phyloP scores from a whole-genome alignment of 2,888 invertebrate species.

The Leucozona laternaria region DNA sequence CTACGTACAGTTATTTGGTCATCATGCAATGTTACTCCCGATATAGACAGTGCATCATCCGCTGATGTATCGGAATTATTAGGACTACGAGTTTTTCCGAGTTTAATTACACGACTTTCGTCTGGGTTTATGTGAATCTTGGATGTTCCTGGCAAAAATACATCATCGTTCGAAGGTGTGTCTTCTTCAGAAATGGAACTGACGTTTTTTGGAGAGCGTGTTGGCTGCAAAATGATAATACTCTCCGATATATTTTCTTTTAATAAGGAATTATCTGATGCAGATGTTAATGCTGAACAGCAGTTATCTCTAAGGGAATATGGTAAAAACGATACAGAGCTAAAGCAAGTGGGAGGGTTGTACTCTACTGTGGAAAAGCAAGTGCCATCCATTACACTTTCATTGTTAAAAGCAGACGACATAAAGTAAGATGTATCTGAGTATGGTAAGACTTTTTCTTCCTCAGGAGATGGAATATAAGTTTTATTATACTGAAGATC shows the following conservation, averaged over 20 bases:
- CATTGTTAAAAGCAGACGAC: constrained; percentile 81
- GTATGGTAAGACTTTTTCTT: constrained; percentile 83
- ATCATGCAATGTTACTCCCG: constrained; percentile 84
- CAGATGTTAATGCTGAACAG: constrained; percentile 80
- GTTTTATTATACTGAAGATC: constrained; percentile 85
- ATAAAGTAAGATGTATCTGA: constrained; percentile 83
- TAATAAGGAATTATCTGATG: constrained; percentile 75
- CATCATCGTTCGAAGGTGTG: constrained; percentile 86
- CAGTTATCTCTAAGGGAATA: constrained; percentile 82
- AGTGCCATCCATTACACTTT: constrained; percentile 78
- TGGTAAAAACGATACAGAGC: constrained; percentile 82
- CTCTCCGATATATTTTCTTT: constrained; percentile 82
- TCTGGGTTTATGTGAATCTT: constrained; percentile 86
- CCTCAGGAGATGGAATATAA: constrained; percentile 78
- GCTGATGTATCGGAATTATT: constrained; percentile 88
- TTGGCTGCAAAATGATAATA: constrained; percentile 87
- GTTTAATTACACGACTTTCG: constrained; percentile 83
- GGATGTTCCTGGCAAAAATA: constrained; percentile 86
- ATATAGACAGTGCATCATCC: constrained; percentile 86
- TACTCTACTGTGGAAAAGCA: constrained; percentile 78
- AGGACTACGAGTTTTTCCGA: constrained; percentile 84
- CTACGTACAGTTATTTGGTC: constrained; percentile 85
- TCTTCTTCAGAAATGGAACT: constrained; percentile 87
- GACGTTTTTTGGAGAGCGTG: constrained; percentile 86
- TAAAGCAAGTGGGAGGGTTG: constrained; percentile 81